phyloP scores from a whole-genome alignment of 2,888 invertebrate genomes.

The Pogonocherus hispidulus region DNA sequence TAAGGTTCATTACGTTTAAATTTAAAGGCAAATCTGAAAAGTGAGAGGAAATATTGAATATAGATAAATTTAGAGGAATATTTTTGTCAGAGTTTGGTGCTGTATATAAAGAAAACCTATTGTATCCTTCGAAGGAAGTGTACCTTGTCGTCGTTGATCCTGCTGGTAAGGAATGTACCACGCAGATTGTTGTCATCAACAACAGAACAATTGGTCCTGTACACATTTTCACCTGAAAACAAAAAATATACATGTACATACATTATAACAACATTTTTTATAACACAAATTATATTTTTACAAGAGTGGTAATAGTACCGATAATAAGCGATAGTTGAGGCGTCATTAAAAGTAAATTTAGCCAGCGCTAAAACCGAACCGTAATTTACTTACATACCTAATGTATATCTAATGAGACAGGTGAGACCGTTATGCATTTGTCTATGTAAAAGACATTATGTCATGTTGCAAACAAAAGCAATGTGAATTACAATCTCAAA shows the following conservation, averaged over 20 bases:
- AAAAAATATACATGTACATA: no score
- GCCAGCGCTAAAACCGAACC: no score
- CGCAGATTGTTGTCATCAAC: conserved; percentile 54
- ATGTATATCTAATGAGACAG: no score
- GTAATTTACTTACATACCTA: no score
- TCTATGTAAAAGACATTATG: conserved; percentile 10
- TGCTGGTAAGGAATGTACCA: conserved; percentile 55
- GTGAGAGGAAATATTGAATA: conserved; percentile 32
- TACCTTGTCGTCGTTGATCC: conserved; percentile 65
- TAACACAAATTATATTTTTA: no score
- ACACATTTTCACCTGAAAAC: conserved; percentile 64
- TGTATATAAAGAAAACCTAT: conserved; percentile 37
- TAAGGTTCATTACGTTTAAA: neutral
- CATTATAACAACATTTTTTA: no score
- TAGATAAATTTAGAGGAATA: conserved; percentile 6
- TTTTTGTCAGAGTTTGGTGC: conserved; percentile 16
- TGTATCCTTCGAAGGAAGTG: conserved; percentile 55
- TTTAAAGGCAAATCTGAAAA: conserved; percentile 34
- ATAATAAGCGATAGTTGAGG: neutral
- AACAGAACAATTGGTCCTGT: conserved; percentile 55
- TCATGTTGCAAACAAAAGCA: neutral
- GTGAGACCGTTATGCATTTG: no score
- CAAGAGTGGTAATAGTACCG: neutral
- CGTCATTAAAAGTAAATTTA: no score
- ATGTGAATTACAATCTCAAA: neutral